Evolutionary conservation across 2,888 invertebrate species (phyloP).

Genomic region (Thera britannica): DNA sequence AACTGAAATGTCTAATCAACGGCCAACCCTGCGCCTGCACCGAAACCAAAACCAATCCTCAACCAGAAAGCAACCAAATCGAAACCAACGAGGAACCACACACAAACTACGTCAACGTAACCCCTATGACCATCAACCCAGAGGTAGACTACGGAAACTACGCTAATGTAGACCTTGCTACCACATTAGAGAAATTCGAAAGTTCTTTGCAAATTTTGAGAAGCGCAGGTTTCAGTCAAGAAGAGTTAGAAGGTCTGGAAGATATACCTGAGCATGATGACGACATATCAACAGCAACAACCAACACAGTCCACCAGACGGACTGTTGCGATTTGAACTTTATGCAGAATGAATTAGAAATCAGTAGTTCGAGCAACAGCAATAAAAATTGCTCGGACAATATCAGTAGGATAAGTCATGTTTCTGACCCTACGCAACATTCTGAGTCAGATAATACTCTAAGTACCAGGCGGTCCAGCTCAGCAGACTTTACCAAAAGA

Average conservation of each 20-base stretch:
- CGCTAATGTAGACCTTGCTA: constrained; percentile 91
- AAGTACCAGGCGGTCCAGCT: constrained; percentile 84
- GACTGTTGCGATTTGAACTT: constrained; percentile 73
- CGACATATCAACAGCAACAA: constrained; percentile 72
- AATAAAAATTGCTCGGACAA: constrained; percentile 80
- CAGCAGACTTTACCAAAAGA: constrained; percentile 86
- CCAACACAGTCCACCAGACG: constrained; percentile 69
- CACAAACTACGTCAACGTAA: constrained; percentile 83
- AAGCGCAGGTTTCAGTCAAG: constrained; percentile 85
- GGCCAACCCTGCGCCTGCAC: constrained; percentile 85
- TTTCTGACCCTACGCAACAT: constrained; percentile 76
- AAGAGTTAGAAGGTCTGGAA: constrained; percentile 80
- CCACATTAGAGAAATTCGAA: constrained; percentile 91
- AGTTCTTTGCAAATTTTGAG: constrained; percentile 88
- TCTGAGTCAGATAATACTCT: constrained; percentile 75
- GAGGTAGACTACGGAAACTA: constrained; percentile 84
- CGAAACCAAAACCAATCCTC: constrained; percentile 82
- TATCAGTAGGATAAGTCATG: constrained; percentile 82
- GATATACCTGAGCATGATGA: constrained; percentile 78
- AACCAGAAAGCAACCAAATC: constrained; percentile 61
- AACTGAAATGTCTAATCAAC: constrained; percentile 88
- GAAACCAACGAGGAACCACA: constrained; percentile 61
- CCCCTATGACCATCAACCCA: constrained; percentile 64
- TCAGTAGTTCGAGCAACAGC: constrained; percentile 66
- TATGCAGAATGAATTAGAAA: constrained; percentile 76